Percentiles rank a stretch among this genome's conserved stretches.
Evolutionary conservation across 2,113 vertebrate genomes (phyloP).

Genomic region (Loxodonta africana): DNA sequence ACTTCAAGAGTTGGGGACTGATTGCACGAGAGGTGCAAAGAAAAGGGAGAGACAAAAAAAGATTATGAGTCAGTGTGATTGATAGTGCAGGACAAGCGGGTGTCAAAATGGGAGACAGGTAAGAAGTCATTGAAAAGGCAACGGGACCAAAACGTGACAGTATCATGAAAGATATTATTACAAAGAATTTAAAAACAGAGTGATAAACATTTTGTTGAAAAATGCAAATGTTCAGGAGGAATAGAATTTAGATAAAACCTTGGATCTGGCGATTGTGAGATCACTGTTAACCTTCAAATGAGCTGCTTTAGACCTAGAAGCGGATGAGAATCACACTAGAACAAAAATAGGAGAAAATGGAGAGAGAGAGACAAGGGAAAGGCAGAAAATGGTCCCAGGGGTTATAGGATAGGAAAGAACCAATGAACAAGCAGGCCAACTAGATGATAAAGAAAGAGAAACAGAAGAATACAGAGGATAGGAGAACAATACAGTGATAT

Average conservation of each 20-base stretch:
- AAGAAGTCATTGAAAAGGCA: neutral
- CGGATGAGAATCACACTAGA: neutral
- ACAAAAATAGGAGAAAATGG: neutral
- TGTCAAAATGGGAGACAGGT: neutral
- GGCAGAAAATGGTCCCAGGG: neutral
- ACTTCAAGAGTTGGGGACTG: neutral
- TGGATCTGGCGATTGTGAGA: neutral
- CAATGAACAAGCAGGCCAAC: neutral
- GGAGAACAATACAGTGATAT: neutral
- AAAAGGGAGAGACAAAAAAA: slow-evolving; percentile 25
- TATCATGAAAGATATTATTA: neutral
- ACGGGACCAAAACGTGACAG: neutral
- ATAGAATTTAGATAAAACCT: neutral
- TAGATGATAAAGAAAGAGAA: neutral
- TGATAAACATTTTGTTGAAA: neutral
- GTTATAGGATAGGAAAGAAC: neutral
- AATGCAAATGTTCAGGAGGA: slow-evolving; percentile 29
- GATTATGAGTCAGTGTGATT: neutral
- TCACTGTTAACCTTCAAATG: neutral
- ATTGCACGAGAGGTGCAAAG: neutral
- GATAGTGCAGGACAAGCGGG: neutral
- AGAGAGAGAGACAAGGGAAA: neutral
- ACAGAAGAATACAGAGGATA: neutral
- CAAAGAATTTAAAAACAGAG: neutral
- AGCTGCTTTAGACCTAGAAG: neutral